Evolutionary conservation across 1,140 invertebrate species (phyloP), one percentile per base, ranked within the genome.

Genomic region (Phymorhynchus buccinoides): DNA sequence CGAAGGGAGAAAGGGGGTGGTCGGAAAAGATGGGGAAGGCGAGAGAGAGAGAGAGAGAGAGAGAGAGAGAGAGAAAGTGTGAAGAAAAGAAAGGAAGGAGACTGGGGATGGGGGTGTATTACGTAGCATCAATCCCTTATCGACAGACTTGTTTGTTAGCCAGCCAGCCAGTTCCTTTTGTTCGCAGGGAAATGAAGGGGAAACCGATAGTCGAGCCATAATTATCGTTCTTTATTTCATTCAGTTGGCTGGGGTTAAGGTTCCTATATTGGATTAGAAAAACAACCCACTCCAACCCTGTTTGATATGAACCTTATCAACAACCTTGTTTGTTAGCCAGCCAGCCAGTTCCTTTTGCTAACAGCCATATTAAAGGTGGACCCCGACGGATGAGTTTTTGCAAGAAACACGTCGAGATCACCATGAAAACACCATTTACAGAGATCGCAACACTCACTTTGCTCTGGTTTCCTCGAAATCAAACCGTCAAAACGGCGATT

Each of bases 61-160:
- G 56, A 27, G 56, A 27, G 56, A 27, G 56, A 27, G 56, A 6
- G 18, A 48, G 44, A 18, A 18, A 9, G 7, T 6, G 44, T 9
- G 44, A 18, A 48, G 44, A 18, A 48, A 18, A 18, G 18, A 18
- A 48, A 18, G 7, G 44, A 9, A 9, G 44, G 44, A 27, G 18
- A 22, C 16, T 14, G 0, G 56, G 56, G 22, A 41, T 22, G 35
- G 3, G 35, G 73, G 9, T 2, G 73, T 75, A 75, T 75, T 75
- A 75, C 73, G 73, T 41, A 41, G 37, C 37, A 37, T 75, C 73
- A 75, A 75, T 75, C 73, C 73, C 35, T 1, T 41, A 75, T 75
- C 73, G 73, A 75, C 73, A 75, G 41, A 75, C 73, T 75, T 75
- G 73, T 75, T 75, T 75, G 73, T 75, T 75, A 41, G 73, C 73